Evolutionary conservation across 2,113 vertebrate genomes (phyloP), one percentile per base, ranked within the genome.

Genomic region (Phylloscopus trochilus): DNA sequence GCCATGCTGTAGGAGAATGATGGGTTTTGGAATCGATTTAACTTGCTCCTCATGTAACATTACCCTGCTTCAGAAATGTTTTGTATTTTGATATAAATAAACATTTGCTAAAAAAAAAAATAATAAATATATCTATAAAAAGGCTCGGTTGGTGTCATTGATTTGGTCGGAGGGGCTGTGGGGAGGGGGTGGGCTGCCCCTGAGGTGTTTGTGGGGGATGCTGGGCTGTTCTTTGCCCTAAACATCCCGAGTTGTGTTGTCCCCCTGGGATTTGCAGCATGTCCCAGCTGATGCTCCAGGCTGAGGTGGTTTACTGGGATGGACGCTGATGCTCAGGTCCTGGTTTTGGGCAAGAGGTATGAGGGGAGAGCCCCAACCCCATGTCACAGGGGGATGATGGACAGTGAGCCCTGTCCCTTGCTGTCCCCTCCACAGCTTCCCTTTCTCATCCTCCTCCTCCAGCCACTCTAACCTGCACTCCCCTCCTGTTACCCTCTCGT

Each of bases 51-150:
- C 98, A 97, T 98, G 97, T 98, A 98, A 97, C 97, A 97, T 97
- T 95, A 97, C 95, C 97, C 97, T 97, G 97, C 98, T 98, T 98
- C 98, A 98, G 97, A 98, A 98, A 97, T 98, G 98, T 98, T 98
- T 98, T 98, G 98, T 98, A 98, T 98, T 98, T 98, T 98, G 98
- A 97, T 98, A 98, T 97, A 97, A 98, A 98, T 98, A 98, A 98
- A 98, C 89, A 97, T 98, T 98, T 98, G 96, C 95, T 98, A 96
- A 97, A 97, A 98, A 97, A 97, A 97, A 98, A 97, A 51, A 64
- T 23, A 23, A 41, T 63, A 63, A 63, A 63, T 11, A 16, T 75
- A 35, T 56, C 79, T 83, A 39, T 49, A 51, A 41, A 52, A 81
- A 28, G 43, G 13, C 17, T 30, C 1, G 1, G 15, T 26, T 1